Percentiles rank a stretch among this genome's conserved stretches.
phyloP scores from a whole-genome alignment of 2,113 vertebrate species.

The Macheiramphus alcinus region DNA sequence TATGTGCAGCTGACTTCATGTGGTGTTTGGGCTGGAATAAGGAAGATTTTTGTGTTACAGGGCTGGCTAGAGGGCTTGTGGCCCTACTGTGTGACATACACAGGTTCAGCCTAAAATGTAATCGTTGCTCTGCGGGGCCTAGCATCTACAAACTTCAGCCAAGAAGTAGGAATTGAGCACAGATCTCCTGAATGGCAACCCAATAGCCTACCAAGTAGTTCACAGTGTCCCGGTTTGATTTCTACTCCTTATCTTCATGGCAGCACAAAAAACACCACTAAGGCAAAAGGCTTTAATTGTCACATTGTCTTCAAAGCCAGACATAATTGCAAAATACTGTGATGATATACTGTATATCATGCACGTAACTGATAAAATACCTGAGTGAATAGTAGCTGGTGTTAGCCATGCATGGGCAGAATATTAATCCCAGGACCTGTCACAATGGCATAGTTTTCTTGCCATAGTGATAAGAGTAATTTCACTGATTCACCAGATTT shows the following conservation, averaged over 20 bases:
- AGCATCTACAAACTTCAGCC: background rate
- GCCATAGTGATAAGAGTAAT: background rate
- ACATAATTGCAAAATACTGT: background rate
- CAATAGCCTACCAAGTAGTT: background rate
- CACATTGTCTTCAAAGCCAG: background rate
- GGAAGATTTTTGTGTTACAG: background rate
- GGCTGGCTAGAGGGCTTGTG: background rate
- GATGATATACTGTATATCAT: background rate
- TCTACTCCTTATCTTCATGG: background rate
- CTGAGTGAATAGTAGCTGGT: background rate
- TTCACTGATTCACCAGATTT: background rate
- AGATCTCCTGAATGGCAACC: background rate
- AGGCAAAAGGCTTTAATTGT: background rate
- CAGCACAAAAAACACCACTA: background rate
- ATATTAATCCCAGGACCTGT: background rate
- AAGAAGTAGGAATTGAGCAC: background rate
- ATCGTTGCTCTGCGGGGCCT: background rate
- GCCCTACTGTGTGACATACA: background rate
- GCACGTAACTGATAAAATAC: background rate
- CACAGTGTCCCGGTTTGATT: background rate
- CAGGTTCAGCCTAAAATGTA: background rate
- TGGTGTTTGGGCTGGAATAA: background rate
- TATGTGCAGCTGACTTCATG: background rate
- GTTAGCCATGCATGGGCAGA: background rate
- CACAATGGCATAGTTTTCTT: background rate